Evolutionary conservation across 30 jellyfish, hydroid and myxozoan species (phyloP), one percentile per base, ranked within the genome.

Genomic region (Clytia hemisphaerica): DNA sequence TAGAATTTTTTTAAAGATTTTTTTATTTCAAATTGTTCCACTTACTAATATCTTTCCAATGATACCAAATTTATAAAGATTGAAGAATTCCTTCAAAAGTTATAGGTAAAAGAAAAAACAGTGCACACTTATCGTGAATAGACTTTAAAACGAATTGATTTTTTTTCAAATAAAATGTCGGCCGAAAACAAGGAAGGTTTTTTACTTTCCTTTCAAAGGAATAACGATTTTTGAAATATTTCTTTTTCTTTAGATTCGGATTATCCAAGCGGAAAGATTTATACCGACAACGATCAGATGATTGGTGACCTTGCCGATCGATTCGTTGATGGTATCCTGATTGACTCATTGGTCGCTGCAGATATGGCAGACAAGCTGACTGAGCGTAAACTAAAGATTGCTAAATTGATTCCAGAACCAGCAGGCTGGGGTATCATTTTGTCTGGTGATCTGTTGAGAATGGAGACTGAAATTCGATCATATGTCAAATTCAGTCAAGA

Each of bases 401-500:
- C 81, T 7, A 47, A 72, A 37, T 44, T 80, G 50, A 65, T 80
- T 33, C 54, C 62, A 35, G 85, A 71, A 35, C 53, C 76, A 10
- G 62, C 50, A 42, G 93, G 93, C 18, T 72, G 74, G 60, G 93
- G 93, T 18, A 18, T 80, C 37, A 63, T 80, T 26, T 55, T 80
- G 15, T 28, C 93, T 9, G 16, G 81, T 10, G 93, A 80, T 16
- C 16, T 80, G 48, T 6, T 60, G 1, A 38, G 47, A 42, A 7
- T 80, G 74, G 75, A 80, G 54, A 31, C 60, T 0, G 49, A 72
- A 7, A 38, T 80, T 29, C 75, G 75, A 44, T 19, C 75, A 36
- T 71, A 70, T 36, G 78, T 80, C 15, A 42, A 58, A 18, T 70
- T 58, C 31, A 47, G 46, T 29, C 35, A 51, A 5, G 38, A 22